Evolutionary conservation across 2,888 invertebrate genomes (phyloP).

Genomic region (Adineta ricciae): DNA sequence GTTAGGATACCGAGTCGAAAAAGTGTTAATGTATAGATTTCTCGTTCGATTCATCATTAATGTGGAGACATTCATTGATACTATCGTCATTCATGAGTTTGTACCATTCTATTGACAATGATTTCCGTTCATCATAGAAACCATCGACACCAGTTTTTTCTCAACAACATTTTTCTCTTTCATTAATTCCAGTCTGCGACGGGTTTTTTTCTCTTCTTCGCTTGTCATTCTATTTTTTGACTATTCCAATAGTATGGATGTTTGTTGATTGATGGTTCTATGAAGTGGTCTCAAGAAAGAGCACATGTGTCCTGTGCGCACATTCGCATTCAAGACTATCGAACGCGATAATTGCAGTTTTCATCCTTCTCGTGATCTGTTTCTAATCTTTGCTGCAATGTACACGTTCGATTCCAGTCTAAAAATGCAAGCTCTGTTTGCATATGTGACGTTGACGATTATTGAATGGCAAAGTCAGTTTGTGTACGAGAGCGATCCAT

Average conservation of each 20-base stretch:
- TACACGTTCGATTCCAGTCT: too few relatives aligned
- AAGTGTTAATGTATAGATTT: background rate
- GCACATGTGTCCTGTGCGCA: background rate
- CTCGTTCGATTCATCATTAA: background rate
- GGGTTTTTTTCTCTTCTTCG: background rate
- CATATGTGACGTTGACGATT: background rate
- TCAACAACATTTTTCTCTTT: background rate
- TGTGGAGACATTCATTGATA: background rate
- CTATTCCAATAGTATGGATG: background rate
- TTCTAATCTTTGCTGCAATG: background rate
- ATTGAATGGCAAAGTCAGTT: background rate
- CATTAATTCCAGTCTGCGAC: background rate
- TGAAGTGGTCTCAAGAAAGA: background rate
- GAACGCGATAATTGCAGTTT: background rate
- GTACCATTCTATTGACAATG: background rate
- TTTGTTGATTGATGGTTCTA: background rate
- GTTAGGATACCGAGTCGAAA: background rate
- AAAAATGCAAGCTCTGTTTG: too few relatives aligned
- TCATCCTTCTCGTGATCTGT: background rate
- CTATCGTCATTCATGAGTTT: background rate
- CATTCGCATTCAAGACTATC: background rate
- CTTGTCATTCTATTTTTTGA: background rate
- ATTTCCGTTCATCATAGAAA: background rate
- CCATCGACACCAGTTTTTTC: background rate
- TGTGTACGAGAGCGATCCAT: background rate